phyloP scores from a whole-genome alignment of 2,113 vertebrate species.

The Gambusia holbrooki region DNA sequence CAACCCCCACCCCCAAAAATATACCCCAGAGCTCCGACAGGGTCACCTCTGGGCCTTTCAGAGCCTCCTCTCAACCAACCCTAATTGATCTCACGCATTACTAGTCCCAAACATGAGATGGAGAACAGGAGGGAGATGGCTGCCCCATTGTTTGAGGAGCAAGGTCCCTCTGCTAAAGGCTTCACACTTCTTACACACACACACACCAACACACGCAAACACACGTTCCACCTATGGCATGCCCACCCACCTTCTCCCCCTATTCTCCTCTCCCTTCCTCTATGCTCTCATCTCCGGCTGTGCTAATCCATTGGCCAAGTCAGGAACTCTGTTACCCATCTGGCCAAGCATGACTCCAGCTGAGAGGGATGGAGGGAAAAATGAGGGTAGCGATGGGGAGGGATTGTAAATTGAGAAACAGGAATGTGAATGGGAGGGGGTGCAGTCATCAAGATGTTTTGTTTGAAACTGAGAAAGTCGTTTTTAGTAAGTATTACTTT shows the following conservation, averaged over 20 bases:
- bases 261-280: constrained; percentile 52
- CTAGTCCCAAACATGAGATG: constrained; percentile 76
- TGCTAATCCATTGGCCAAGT: constrained; percentile 73
- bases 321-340: constrained; percentile 87
- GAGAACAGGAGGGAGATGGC: constrained; percentile 69
- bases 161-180: constrained; percentile 55
- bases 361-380: constrained; percentile 75
- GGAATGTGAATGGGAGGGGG: constrained; percentile 58
- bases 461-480: constrained; percentile 1
- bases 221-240: constrained; percentile 62
- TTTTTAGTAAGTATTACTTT: constrained; percentile 10
- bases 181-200: constrained; percentile 37
- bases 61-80: constrained; percentile 78
- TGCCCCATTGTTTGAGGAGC: constrained; percentile 71
- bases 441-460: constrained; percentile 10
- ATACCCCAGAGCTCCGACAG: constrained; percentile 71
- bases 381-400: constrained; percentile 63
- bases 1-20: constrained; percentile 44
- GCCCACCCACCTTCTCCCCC: constrained; percentile 65
- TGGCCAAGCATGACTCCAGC: constrained; percentile 81
- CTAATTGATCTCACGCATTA: constrained; percentile 82
- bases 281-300: constrained; percentile 70
- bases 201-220: constrained; percentile 22
- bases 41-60: constrained; percentile 79
- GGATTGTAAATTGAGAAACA: constrained; percentile 72